A percentile compares a stretch with the other conserved stretches of the same genome.
These are phyloP conservation scores for Drosophila maculinotata DNA, from an alignment of 2,888 invertebrate species.

Conservation along the genomic window DNA sequence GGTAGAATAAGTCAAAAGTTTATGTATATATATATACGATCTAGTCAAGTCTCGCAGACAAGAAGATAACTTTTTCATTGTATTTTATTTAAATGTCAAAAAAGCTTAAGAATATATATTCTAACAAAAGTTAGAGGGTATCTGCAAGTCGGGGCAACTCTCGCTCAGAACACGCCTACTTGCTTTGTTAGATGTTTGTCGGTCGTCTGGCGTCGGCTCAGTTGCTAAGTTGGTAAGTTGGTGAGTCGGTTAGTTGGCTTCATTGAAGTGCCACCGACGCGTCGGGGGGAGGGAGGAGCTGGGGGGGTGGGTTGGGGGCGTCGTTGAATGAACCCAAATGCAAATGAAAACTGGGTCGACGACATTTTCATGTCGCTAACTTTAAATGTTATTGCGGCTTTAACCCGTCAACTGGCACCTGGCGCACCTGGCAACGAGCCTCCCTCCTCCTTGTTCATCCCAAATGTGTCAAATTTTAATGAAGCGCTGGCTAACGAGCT, in stretches of 20 bases:
- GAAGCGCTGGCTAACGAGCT: conserved; percentile 75
- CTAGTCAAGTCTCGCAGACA: too few relatives aligned
- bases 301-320: conserved; percentile 15
- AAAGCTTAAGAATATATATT: too few relatives aligned
- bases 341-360: conserved; percentile 65
- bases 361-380: conserved; percentile 31
- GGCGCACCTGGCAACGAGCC: not conserved
- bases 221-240: conserved; percentile 2
- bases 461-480: conserved; percentile 76
- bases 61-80: too few relatives aligned
- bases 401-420: conserved; percentile 19
- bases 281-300: too few relatives aligned
- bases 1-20: conserved; percentile 6
- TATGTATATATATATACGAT: not conserved
- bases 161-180: not conserved
- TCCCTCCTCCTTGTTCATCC: conserved; percentile 22
- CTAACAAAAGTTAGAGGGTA: too few relatives aligned
- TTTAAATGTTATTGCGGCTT: conserved; percentile 52
- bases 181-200: conserved; percentile 29
- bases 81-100: too few relatives aligned
- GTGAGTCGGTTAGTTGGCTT: conserved; percentile 57
- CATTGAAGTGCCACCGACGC: conserved; percentile 62
- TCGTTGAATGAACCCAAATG: conserved; percentile 62
- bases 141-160: not conserved
- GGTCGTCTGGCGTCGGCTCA: conserved; percentile 15